A percentile compares a stretch with the other conserved stretches of the same genome.
These are phyloP conservation scores for Oceanodroma tethys DNA, from an alignment of 2,113 vertebrate species.

Conservation along the genomic window DNA sequence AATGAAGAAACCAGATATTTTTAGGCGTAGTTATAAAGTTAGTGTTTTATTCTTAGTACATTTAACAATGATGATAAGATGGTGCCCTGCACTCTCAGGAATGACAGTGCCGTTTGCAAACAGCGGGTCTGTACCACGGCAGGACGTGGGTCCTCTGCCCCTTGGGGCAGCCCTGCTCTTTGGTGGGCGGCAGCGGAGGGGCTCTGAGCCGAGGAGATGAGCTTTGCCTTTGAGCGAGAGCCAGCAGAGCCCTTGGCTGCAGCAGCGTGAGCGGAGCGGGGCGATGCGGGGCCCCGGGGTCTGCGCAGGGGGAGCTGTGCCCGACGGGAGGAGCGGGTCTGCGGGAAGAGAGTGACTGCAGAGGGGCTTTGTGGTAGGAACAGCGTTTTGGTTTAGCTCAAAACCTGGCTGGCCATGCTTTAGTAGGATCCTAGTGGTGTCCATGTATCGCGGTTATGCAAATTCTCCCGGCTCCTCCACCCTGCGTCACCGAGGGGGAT, in stretches of 20 bases:
- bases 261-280: fast-evolving
- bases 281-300: neutral
- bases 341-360: fast-evolving
- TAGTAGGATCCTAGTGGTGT: fast-evolving
- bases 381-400: neutral
- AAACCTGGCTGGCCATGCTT: fast-evolving
- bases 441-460: neutral
- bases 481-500: fast-evolving
- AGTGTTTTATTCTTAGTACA: neutral
- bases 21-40: neutral
- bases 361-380: neutral
- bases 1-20: neutral
- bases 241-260: neutral
- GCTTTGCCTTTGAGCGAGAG: fast-evolving
- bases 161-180: neutral
- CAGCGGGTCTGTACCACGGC: fast-evolving
- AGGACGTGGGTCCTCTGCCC: neutral
- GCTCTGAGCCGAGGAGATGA: neutral
- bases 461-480: neutral
- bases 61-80: neutral
- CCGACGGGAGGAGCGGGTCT: fast-evolving
- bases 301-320: neutral
- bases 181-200: fast-evolving
- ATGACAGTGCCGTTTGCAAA: neutral
- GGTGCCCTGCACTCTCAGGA: neutral